Evolutionary conservation across 2,888 invertebrate genomes (phyloP).

Genomic region (Noctua fimbriata): DNA sequence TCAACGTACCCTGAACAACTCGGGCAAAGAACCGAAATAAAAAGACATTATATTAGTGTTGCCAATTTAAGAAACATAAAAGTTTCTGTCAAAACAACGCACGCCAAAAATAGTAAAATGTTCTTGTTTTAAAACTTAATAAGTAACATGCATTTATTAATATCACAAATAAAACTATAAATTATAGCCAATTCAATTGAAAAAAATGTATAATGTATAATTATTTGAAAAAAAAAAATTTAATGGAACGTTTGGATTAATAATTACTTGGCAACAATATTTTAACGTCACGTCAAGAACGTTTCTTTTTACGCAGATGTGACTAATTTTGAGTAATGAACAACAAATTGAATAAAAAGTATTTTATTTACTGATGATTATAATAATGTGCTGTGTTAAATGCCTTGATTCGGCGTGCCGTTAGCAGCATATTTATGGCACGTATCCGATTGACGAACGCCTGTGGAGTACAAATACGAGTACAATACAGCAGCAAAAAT

Average conservation of each 20-base stretch:
- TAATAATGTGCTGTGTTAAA: not conserved
- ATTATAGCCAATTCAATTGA: rapidly evolving
- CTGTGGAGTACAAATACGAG: too few species aligned
- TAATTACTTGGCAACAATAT: conserved; percentile 53
- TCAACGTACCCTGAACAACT: conserved; percentile 89
- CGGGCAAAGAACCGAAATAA: conserved; percentile 89
- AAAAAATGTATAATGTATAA: not conserved
- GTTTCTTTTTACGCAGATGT: conserved; percentile 38
- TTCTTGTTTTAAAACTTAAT: not conserved
- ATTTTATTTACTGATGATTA: not conserved
- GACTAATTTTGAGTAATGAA: not conserved
- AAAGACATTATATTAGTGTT: conserved; percentile 80
- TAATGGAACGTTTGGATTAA: not conserved
- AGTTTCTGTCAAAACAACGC: conserved; percentile 27
- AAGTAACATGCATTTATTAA: not conserved
- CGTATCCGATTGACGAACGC: not conserved
- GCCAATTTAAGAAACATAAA: conserved; percentile 67
- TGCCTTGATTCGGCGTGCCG: not conserved
- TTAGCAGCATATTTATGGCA: not conserved
- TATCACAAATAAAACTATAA: not conserved
- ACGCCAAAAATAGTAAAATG: not conserved
- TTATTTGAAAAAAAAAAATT: not conserved
- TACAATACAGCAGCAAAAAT: not conserved
- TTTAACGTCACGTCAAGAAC: not conserved
- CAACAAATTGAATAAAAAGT: not conserved